Percentiles rank a stretch among this genome's conserved stretches.
phyloP scores from a whole-genome alignment of 1,140 invertebrate species.

The Pteromalus puparum region DNA sequence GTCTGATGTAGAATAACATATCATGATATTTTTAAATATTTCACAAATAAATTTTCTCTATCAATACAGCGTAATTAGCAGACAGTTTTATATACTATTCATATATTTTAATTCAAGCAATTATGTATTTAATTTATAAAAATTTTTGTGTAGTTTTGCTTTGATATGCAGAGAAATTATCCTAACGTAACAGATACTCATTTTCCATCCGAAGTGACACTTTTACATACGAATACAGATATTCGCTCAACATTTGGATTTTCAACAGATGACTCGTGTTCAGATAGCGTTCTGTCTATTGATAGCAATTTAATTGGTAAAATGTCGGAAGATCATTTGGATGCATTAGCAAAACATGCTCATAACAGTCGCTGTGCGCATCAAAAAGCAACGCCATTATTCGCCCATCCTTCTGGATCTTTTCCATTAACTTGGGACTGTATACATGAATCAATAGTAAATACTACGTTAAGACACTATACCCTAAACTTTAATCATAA shows the following conservation, averaged over 20 bases:
- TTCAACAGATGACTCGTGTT: background rate
- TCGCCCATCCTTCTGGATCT: background rate
- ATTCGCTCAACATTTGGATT: background rate
- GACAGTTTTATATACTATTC: no score
- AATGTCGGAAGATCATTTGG: background rate
- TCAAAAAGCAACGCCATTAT: conserved; percentile 6
- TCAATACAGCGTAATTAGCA: no score
- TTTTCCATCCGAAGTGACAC: background rate
- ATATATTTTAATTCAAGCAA: no score
- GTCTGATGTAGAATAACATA: no score
- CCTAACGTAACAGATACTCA: background rate
- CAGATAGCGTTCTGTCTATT: background rate
- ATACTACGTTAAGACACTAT: conserved; percentile 11
- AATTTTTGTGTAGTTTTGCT: background rate
- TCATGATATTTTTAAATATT: no score
- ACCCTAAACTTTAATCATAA: background rate
- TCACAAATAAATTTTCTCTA: no score
- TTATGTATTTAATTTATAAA: background rate
- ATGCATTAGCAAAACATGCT: background rate
- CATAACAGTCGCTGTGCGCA: background rate
- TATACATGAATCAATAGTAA: conserved; percentile 4
- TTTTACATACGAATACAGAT: background rate
- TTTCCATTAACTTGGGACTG: conserved; percentile 7
- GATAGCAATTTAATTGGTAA: background rate
- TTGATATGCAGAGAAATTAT: background rate